Conservation (phyloP, 2,888 invertebrate species). For the Pristionchus fissidentatus region DNA sequence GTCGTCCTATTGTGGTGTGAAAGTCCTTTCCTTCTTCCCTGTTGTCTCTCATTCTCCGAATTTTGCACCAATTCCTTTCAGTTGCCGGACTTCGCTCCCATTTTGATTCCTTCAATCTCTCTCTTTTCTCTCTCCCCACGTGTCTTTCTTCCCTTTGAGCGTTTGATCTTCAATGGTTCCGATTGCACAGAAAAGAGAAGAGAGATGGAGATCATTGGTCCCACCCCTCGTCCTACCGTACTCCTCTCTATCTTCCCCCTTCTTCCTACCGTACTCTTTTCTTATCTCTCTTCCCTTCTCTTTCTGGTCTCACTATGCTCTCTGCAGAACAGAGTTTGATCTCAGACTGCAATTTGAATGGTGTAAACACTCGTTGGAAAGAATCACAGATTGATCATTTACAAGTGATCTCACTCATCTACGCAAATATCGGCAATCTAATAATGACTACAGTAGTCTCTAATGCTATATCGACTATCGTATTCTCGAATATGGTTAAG, state of each 20-base stretch:
- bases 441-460: too few species aligned
- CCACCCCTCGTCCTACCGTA: not conserved
- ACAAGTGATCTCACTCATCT: too few species aligned
- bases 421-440: too few species aligned
- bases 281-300: not conserved
- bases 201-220: slow-evolving; percentile 17
- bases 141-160: not conserved
- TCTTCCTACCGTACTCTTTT: not conserved
- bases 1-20: not conserved
- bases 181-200: slow-evolving; percentile 8
- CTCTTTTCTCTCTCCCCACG: not conserved
- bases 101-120: not conserved
- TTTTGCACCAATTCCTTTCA: too few species aligned
- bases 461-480: too few species aligned
- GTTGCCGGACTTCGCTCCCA: too few species aligned
- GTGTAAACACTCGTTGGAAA: not conserved
- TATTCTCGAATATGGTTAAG: too few species aligned
- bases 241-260: too few species aligned
- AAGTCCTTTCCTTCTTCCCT: not conserved
- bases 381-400: too few species aligned
- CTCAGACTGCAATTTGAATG: slow-evolving; percentile 6
- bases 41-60: not conserved
- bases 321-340: not conserved
- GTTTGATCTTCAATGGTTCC: slow-evolving; percentile 19
- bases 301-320: slow-evolving; percentile 5